These are phyloP conservation scores for Nyctereutes procyonoides DNA, from an alignment of 2,113 vertebrate species.

Conservation along the genomic window DNA sequence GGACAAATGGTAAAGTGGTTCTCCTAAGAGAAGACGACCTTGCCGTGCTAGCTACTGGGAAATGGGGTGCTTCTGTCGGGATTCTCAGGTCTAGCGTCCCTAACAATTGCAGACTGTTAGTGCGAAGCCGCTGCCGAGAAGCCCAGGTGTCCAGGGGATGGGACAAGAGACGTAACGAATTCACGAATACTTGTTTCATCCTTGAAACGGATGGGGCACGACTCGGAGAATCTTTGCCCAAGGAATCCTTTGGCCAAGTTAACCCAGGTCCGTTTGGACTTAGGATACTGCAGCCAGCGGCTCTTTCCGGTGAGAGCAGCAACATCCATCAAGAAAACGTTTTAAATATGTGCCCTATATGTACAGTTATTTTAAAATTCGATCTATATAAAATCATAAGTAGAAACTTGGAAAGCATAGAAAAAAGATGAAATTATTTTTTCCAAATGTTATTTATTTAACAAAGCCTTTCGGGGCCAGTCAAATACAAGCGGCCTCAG, in stretches of 20 bases:
- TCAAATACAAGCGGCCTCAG: not conserved
- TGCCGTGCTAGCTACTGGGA: not conserved
- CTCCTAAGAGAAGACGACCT: not conserved
- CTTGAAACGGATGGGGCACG: not conserved
- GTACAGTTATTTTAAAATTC: not conserved
- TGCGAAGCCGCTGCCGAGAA: accelerated
- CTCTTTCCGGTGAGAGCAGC: not conserved
- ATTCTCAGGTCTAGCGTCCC: not conserved
- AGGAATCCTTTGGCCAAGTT: not conserved
- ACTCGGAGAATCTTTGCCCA: not conserved
- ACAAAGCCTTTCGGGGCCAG: not conserved
- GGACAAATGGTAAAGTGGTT: not conserved
- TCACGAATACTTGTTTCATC: not conserved
- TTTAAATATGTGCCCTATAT: not conserved
- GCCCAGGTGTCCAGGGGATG: not conserved
- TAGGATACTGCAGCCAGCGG: not conserved
- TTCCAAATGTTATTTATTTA: not conserved
- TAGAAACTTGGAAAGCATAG: not conserved
- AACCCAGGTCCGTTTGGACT: not conserved
- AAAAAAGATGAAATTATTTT: not conserved
- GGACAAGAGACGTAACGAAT: not conserved
- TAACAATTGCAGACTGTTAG: not conserved
- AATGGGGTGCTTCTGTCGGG: not conserved
- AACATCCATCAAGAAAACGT: not conserved
- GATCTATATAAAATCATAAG: not conserved